These are phyloP conservation scores for Sander vitreus DNA, from an alignment of 2,113 vertebrate species.

Conservation along the genomic window DNA sequence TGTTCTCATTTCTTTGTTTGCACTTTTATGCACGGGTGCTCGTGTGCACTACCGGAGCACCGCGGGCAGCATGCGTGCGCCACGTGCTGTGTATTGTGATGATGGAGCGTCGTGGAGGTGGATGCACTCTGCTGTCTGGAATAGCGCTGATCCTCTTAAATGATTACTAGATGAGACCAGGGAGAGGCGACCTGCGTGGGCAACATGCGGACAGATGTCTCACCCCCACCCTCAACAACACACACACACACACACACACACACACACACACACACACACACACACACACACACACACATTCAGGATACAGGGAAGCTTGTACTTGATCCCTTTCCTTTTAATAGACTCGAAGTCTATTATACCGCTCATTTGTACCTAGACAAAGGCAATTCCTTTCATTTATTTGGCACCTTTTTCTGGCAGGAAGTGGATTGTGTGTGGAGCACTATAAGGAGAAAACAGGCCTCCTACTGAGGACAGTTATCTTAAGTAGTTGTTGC, in stretches of 20 bases:
- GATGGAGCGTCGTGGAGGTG: constrained; percentile 49
- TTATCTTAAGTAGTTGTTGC: background rate
- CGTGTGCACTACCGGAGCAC: constrained; percentile 10
- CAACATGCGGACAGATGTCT: constrained; percentile 64
- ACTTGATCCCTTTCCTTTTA: constrained; percentile 21
- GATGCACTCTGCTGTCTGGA: constrained; percentile 74
- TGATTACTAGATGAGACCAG: constrained; percentile 66
- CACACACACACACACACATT: too few relatives aligned
- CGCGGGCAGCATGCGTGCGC: constrained; percentile 51
- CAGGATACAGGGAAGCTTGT: background rate
- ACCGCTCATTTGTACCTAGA: background rate
- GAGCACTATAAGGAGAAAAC: background rate
- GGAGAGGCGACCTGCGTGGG: constrained; percentile 47
- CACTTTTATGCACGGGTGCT: constrained; percentile 64
- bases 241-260: constrained; percentile 14
- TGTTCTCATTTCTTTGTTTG: constrained; percentile 21
- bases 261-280: constrained; percentile 13
- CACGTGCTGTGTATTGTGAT: constrained; percentile 74
- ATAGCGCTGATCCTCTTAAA: constrained; percentile 82
- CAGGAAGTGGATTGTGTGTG: constrained; percentile 14
- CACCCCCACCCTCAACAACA: constrained; percentile 27
- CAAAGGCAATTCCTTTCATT: constrained; percentile 24
- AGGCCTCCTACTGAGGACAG: background rate
- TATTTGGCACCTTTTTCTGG: constrained; percentile 18
- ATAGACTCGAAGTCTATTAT: constrained; percentile 15